Base-by-base conservation (phyloP, 2,113 vertebrate genomes). In the Dasyurus viverrinus region DNA sequence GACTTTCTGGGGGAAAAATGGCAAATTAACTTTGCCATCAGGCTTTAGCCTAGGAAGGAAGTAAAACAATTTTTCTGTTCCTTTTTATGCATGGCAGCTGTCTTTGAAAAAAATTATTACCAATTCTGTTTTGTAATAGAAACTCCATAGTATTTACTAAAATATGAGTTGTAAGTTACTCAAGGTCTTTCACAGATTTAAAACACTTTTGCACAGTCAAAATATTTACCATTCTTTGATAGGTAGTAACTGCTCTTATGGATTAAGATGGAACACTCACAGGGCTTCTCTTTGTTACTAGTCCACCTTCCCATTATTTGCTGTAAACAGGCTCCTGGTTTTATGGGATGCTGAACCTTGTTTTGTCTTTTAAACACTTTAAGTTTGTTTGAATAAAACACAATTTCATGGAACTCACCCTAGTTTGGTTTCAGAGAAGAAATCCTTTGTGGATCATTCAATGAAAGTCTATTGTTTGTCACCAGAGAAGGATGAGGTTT, bases 51-150 rank as follows among this genome's bases (percentile, higher is more conserved):
- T 98, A 99, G 98, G 98, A 99, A 99, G 98, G 98, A 99, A 99
- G 98, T 98, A 98, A 98, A 99, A 96, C 96, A 95, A 98, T 99
- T 98, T 98, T 98, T 98, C 98, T 98, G 98, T 98, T 98, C 97
- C 97, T 97, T 98, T 98, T 98, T 98, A 98, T 98, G 97, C 92
- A 97, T 97, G 97, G 98, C 98, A 99, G 98, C 98, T 99, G 98
- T 98, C 98, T 98, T 96, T 93, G 95, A 98, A 95, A 97, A 96
- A 98, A 98, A 98, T 94, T 96, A 98, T 97, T 97, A 98, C 95
- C 96, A 96, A 96, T 97, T 98, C 97, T 98, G 97, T 98, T 98
- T 98, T 98, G 97, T 98, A 98, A 98, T 96, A 99, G 97, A 98
- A 98, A 98, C 93, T 97, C 96, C 96, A 96, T 92, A 98, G 97